Percentiles rank a stretch among this genome's conserved stretches.
Conservation (phyloP, 2,888 invertebrate species). For the Drosophila lacicola region DNA sequence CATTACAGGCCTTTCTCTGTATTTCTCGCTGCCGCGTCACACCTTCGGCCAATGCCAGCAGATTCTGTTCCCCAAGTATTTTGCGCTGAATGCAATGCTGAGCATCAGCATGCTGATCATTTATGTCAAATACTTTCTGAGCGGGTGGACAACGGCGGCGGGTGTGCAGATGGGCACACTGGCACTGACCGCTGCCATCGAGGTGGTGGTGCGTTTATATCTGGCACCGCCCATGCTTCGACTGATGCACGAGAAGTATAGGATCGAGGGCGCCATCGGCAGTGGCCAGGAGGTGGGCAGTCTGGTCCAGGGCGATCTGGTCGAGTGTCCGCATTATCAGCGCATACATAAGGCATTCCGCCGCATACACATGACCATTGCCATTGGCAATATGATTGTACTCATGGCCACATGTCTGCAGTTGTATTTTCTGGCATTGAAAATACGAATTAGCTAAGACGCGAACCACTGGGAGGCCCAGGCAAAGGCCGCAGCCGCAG, state of each 20-base stretch:
- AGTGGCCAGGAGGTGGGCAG: slow-evolving; percentile 92
- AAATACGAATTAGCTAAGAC: slow-evolving; percentile 84
- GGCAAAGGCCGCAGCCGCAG: slow-evolving; percentile 1
- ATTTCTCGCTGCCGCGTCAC: slow-evolving; percentile 93
- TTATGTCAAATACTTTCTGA: slow-evolving; percentile 86
- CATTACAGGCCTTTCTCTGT: slow-evolving; percentile 91
- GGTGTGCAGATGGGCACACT: slow-evolving; percentile 86
- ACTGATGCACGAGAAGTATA: slow-evolving; percentile 90
- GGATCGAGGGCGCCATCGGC: slow-evolving; percentile 91
- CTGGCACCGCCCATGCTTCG: slow-evolving; percentile 90
- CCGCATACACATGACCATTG: slow-evolving; percentile 91
- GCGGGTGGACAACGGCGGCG: slow-evolving; percentile 87
- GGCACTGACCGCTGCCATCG: slow-evolving; percentile 86
- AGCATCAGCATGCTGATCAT: slow-evolving; percentile 90
- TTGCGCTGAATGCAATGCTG: slow-evolving; percentile 91
- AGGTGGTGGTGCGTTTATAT: slow-evolving; percentile 91
- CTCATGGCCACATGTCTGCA: slow-evolving; percentile 89
- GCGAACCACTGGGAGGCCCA: slow-evolving; percentile 32
- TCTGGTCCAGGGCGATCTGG: slow-evolving; percentile 89
- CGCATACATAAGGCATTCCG: slow-evolving; percentile 91
- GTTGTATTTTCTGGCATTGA: slow-evolving; percentile 88
- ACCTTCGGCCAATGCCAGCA: slow-evolving; percentile 95
- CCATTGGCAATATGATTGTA: slow-evolving; percentile 91
- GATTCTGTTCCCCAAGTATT: slow-evolving; percentile 94
- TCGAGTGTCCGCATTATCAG: slow-evolving; percentile 92